phyloP scores from a whole-genome alignment of 2,797 vertebrate genomes.

The Apodemus agrarius region DNA sequence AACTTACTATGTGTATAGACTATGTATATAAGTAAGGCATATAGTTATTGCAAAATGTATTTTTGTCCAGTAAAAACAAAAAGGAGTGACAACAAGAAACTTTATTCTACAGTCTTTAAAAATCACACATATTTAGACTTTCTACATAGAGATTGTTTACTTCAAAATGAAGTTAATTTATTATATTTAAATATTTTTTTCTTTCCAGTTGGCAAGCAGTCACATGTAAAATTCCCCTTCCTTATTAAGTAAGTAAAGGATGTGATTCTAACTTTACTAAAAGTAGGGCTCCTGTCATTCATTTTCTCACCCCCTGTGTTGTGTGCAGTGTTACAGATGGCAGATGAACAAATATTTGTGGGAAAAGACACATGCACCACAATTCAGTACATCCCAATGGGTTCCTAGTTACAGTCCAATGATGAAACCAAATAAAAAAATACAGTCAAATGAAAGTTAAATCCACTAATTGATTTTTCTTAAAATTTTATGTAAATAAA shows the following conservation, averaged over 20 bases:
- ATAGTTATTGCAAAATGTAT: background rate
- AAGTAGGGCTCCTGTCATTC: background rate
- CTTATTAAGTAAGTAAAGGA: background rate
- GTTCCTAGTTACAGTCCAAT: background rate
- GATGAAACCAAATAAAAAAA: background rate
- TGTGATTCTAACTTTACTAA: background rate
- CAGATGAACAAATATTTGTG: constrained; percentile 26
- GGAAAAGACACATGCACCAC: background rate
- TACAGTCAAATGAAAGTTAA: background rate
- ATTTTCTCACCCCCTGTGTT: background rate
- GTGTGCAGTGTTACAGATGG: background rate
- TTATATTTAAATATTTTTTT: background rate
- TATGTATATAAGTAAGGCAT: constrained; percentile 4
- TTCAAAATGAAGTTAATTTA: constrained; percentile 15
- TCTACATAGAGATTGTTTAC: background rate
- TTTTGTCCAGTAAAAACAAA: background rate
- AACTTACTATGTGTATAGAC: constrained; percentile 19
- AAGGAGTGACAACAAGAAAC: background rate
- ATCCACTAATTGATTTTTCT: constrained; percentile 6
- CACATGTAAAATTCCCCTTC: background rate
- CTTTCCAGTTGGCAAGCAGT: background rate
- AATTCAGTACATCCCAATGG: background rate
- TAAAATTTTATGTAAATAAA: background rate
- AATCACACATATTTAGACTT: constrained; percentile 9
- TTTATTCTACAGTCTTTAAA: constrained; percentile 9